phyloP scores from a whole-genome alignment of 2,113 vertebrate species.

The Nyctereutes procyonoides region DNA sequence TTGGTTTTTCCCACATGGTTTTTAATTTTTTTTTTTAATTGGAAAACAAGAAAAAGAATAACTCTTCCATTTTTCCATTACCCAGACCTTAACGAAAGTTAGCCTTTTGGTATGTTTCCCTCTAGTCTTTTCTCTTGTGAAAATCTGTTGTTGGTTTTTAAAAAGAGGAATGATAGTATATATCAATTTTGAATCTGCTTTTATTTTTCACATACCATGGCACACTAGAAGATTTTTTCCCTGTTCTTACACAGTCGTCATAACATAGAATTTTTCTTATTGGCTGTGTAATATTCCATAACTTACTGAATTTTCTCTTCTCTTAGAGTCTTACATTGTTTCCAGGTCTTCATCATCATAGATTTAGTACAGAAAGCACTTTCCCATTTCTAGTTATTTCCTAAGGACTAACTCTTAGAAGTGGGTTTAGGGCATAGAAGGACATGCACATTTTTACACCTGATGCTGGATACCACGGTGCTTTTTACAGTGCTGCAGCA shows the following conservation, averaged over 20 bases:
- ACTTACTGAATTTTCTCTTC: background rate
- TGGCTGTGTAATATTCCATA: background rate
- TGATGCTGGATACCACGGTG: rapidly evolving
- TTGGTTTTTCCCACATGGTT: background rate
- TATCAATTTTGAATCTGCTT: background rate
- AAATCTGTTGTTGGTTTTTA: slow-evolving; percentile 1
- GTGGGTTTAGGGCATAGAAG: background rate
- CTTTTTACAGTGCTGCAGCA: rapidly evolving
- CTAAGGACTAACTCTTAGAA: background rate
- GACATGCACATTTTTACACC: background rate
- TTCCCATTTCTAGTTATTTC: background rate
- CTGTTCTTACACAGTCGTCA: background rate
- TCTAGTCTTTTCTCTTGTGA: background rate
- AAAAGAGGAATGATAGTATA: background rate
- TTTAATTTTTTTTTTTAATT: background rate
- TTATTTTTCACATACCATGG: background rate
- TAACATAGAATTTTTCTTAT: background rate
- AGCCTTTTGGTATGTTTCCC: background rate
- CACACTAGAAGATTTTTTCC: background rate
- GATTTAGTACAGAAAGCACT: background rate
- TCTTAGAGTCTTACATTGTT: background rate
- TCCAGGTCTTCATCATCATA: background rate
- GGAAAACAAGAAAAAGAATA: slow-evolving; percentile 37
- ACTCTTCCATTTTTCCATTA: background rate
- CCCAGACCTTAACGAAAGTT: background rate